Conservation (phyloP, 2,888 invertebrate genomes). For the Lithophane ornitopus region DNA sequence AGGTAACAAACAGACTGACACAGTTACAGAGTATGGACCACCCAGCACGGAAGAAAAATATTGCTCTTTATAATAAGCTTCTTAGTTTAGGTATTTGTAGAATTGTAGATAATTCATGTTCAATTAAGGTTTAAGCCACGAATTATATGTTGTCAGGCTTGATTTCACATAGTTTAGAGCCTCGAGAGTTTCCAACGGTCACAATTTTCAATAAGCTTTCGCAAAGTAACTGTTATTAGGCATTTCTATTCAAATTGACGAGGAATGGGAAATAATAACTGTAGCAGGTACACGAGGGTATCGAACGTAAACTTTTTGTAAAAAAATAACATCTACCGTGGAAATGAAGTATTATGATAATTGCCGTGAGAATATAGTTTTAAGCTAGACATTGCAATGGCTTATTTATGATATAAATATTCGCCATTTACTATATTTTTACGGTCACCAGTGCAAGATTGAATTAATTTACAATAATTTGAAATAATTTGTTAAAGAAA, state of each 20-base stretch:
- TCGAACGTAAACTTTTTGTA: slow-evolving; percentile 15
- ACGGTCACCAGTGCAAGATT: slow-evolving; percentile 25
- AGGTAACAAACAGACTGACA: not conserved
- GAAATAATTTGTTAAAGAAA: slow-evolving; percentile 6
- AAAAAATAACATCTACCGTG: slow-evolving; percentile 17
- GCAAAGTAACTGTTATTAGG: not conserved
- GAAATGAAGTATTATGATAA: slow-evolving; percentile 27
- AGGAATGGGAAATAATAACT: not conserved
- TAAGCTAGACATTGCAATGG: not conserved
- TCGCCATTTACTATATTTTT: slow-evolving; percentile 32
- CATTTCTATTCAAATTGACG: not conserved
- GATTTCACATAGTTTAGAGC: not conserved
- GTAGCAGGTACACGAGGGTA: slow-evolving; percentile 5
- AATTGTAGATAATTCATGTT: not conserved
- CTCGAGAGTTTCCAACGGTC: not conserved
- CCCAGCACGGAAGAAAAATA: not conserved
- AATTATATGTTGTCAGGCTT: not conserved
- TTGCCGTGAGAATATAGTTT: slow-evolving; percentile 32
- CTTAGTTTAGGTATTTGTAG: not conserved
- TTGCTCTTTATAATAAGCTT: not conserved
- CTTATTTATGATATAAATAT: slow-evolving; percentile 11
- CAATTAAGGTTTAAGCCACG: not conserved
- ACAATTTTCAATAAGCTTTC: not conserved
- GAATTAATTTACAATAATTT: slow-evolving; percentile 41
- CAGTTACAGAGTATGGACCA: not conserved